phyloP scores from a whole-genome alignment of 2,797 vertebrate genomes.

The Tinamus major region DNA sequence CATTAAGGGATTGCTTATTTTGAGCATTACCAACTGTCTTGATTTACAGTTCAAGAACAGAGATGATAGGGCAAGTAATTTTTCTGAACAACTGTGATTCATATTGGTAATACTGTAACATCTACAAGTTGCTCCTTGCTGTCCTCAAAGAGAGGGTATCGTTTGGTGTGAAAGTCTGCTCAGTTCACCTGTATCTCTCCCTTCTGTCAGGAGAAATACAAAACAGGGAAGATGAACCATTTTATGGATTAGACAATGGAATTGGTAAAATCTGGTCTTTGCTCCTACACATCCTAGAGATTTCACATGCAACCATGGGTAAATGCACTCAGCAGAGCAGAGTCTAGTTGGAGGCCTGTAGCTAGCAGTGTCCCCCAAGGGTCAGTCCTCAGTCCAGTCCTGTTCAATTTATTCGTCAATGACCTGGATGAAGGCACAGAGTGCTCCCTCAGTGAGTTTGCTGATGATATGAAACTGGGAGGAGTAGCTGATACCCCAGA shows the following conservation, averaged over 20 bases:
- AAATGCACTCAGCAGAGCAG: too few species aligned
- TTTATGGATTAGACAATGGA: not conserved
- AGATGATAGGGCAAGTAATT: constrained; percentile 40
- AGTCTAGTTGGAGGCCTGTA: too few species aligned
- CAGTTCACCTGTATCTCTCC: not conserved
- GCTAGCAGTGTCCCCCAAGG: too few species aligned
- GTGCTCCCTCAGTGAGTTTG: too few species aligned
- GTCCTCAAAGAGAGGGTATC: not conserved
- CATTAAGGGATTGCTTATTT: constrained; percentile 47
- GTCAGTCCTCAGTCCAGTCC: too few species aligned
- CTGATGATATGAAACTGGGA: too few species aligned
- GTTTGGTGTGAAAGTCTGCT: constrained; percentile 12
- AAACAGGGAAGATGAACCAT: not conserved
- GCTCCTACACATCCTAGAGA: not conserved
- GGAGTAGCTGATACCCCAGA: too few species aligned
- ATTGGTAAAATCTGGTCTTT: not conserved
- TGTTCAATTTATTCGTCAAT: too few species aligned
- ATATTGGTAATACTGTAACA: constrained; percentile 54
- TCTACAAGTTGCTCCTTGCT: constrained; percentile 63
- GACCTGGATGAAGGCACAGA: too few species aligned
- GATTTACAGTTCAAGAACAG: constrained; percentile 48
- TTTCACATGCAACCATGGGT: not conserved
- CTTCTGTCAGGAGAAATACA: not conserved
- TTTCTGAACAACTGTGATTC: constrained; percentile 51
- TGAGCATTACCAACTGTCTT: constrained; percentile 33